Evolutionary conservation across 2,888 invertebrate species (phyloP).

Genomic region (Coelogynopora nodosa): DNA sequence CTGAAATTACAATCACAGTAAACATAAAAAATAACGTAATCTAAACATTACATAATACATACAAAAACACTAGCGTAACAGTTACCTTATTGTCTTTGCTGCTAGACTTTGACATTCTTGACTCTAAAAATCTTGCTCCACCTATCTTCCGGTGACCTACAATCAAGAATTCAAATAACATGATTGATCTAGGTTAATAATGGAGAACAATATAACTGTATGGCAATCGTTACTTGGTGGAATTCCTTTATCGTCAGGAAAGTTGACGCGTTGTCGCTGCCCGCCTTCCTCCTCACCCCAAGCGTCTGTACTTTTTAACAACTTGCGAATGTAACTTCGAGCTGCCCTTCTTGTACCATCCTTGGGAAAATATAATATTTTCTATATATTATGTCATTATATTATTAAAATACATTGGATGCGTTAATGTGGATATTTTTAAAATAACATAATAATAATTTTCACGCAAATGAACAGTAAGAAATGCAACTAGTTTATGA

Average conservation of each 20-base stretch:
- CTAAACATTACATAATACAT: too few species aligned
- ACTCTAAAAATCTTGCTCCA: neutral
- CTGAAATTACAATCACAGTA: too few species aligned
- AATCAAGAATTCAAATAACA: neutral
- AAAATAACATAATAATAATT: too few species aligned
- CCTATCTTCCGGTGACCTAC: neutral
- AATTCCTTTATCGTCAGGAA: neutral
- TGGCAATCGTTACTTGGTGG: neutral
- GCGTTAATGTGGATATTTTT: too few species aligned
- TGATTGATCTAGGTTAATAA: neutral
- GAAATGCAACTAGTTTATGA: too few species aligned
- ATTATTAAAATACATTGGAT: too few species aligned
- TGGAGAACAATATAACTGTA: too few species aligned
- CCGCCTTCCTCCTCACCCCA: slow-evolving; percentile 6
- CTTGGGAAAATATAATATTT: too few species aligned
- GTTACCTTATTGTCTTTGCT: neutral
- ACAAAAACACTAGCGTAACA: too few species aligned
- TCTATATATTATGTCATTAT: too few species aligned
- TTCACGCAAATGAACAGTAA: too few species aligned
- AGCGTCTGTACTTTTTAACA: slow-evolving; percentile 2
- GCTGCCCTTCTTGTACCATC: neutral
- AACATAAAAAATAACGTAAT: too few species aligned
- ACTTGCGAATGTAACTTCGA: neutral
- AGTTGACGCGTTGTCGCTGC: neutral
- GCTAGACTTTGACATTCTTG: neutral